phyloP scores from a whole-genome alignment of 1,140 invertebrate species.

The Drosophila sechellia region DNA sequence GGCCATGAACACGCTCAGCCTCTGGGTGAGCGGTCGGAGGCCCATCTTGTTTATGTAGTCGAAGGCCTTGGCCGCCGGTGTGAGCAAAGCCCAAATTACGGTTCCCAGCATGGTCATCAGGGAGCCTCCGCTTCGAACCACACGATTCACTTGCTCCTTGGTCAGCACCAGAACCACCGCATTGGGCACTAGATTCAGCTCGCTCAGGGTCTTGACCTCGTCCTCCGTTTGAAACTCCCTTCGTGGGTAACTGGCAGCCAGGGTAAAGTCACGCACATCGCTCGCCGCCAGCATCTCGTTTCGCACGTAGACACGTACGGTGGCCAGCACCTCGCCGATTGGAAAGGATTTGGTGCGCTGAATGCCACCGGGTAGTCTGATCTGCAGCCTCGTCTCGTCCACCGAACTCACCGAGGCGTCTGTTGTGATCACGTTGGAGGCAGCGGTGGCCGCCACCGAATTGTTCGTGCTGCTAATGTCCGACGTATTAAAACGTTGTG shows the following conservation, averaged over 20 bases:
- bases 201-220: constrained; percentile 87
- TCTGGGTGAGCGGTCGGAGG: constrained; percentile 61
- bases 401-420: constrained; percentile 10
- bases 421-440: not conserved
- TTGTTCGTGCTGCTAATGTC: constrained; percentile 83
- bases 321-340: constrained; percentile 80
- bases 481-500: constrained; percentile 4
- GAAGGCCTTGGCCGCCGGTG: constrained; percentile 84
- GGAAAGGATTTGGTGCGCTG: constrained; percentile 84
- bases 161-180: constrained; percentile 89
- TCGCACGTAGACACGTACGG: constrained; percentile 72
- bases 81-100: constrained; percentile 84
- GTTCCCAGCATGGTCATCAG: constrained; percentile 68
- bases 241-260: constrained; percentile 92
- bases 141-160: constrained; percentile 47
- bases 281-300: constrained; percentile 61
- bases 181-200: constrained; percentile 91
- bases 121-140: constrained; percentile 60
- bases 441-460: not conserved
- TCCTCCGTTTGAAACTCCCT: constrained; percentile 89
- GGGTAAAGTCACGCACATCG: constrained; percentile 86
- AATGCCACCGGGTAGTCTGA: constrained; percentile 92
- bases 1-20: constrained; percentile 29
- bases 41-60: constrained; percentile 80
- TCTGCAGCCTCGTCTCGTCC: constrained; percentile 92